Percentiles rank a stretch among this genome's conserved stretches.
Evolutionary conservation across 2,113 vertebrate species (phyloP).

Genomic region (Equus przewalskii): DNA sequence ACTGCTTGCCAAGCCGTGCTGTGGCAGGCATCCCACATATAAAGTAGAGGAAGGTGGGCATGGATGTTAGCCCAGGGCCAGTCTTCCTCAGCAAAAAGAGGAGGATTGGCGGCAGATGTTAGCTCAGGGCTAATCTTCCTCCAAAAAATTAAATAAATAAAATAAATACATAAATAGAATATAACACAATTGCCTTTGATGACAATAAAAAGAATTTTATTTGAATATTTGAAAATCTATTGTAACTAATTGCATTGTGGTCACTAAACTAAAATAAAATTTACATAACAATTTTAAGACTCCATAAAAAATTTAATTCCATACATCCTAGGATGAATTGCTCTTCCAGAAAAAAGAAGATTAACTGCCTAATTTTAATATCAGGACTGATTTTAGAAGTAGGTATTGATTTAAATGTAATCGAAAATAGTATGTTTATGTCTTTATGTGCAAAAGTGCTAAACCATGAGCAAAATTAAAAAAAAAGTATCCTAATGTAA

Average conservation of each 20-base stretch:
- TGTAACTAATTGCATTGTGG: not conserved
- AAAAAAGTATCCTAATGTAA: not conserved
- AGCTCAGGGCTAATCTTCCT: too few relatives aligned
- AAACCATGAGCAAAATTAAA: not conserved
- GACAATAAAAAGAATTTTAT: not conserved
- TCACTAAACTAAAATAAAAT: not conserved
- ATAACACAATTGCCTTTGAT: not conserved
- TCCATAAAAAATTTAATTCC: not conserved
- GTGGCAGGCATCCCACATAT: too few relatives aligned
- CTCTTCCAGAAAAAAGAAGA: not conserved
- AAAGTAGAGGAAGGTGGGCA: too few relatives aligned
- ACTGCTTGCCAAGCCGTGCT: too few relatives aligned
- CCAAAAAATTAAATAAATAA: too few relatives aligned
- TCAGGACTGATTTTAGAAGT: not conserved
- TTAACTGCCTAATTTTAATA: not conserved
- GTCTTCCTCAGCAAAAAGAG: too few relatives aligned
- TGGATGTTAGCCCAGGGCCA: too few relatives aligned
- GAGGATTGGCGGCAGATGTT: too few relatives aligned
- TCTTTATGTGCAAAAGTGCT: not conserved
- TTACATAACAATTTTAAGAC: conserved; percentile 12
- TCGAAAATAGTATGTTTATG: not conserved
- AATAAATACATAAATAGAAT: not conserved
- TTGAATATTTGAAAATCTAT: conserved; percentile 16
- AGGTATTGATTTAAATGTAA: not conserved
- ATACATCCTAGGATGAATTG: not conserved